Evolutionary conservation across 2,888 invertebrate species (phyloP), one percentile per base, ranked within the genome.

Genomic region (Heliconius erato): DNA sequence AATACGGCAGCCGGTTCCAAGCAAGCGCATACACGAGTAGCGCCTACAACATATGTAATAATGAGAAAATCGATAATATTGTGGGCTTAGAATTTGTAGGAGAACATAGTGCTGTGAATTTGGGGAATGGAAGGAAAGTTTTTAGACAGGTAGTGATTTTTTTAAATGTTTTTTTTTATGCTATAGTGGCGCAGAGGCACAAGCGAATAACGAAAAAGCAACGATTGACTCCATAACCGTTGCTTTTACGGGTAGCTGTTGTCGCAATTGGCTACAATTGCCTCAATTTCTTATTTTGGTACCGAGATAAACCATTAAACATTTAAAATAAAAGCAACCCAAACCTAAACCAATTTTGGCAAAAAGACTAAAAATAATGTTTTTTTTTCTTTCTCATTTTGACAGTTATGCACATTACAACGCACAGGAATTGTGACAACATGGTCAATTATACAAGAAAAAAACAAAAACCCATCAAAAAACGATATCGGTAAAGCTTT

Each of bases 361-460:
- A 54, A 54, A 54, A 54, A 6, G 19, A 19, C 19, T 54, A 19
- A 54, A 16, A 54, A 54, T 54, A 54, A 19, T 54, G 23, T 4
- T 4, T 63, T 35, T 28, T 32, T n/a, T 4, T 9, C 12, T 76
- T 35, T 32, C 0, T 85, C 81, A 77, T 84, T 6, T 74, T 90
- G 90, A 28, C 89, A 96, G 95, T 87, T 96, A 0, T 91, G 92
- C 68, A 89, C 92, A 0, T 85, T 96, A 78, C 95, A 94, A 89
- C 89, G 91, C 11, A 88, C 89, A 54, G 96, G 96, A 7, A 84
- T 92, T 6, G 81, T 96, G 16, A 91, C 91, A 79, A 90, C 94
- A 86, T 96, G 95, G 95, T 92, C 91, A 0, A 91, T 96, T 85
- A 88, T 94, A 40, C 93, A 94, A 88, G 93, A 95, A 35, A 95